Percentiles rank a stretch among this genome's conserved stretches.
Conservation (phyloP, 92 coral and sea anemone species). For the Phenganax subtilis region DNA sequence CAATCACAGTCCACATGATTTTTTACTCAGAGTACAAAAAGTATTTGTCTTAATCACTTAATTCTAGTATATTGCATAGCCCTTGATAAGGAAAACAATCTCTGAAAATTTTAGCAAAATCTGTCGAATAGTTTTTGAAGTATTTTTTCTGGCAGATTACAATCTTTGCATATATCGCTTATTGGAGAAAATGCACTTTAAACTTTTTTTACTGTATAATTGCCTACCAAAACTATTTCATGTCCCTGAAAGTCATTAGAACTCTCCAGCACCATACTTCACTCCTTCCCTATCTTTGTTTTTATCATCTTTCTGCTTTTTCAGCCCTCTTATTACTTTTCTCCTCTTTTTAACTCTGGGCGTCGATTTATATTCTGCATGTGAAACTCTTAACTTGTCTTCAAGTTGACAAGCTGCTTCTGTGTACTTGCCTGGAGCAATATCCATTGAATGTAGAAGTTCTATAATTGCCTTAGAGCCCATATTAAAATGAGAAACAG, state of each 20-base stretch:
- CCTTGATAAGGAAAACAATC: background rate
- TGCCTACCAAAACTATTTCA: background rate
- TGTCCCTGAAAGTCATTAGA: background rate
- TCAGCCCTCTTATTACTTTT: conserved; percentile 3
- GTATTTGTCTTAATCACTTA: too few species aligned
- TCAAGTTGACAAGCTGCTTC: conserved; percentile 2
- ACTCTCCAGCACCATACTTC: background rate
- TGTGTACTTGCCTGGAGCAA: conserved; percentile 53
- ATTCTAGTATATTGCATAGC: too few species aligned
- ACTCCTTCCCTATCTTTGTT: background rate
- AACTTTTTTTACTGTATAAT: background rate
- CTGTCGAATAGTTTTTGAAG: background rate
- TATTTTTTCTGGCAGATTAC: background rate
- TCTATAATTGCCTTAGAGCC: conserved; percentile 44
- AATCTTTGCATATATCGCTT: background rate
- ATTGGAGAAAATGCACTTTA: background rate
- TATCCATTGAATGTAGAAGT: conserved; percentile 50
- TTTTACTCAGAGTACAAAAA: too few species aligned
- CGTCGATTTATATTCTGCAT: background rate
- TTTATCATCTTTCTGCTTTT: conserved; percentile 5
- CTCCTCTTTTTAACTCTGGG: conserved; percentile 6
- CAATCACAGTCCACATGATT: too few species aligned
- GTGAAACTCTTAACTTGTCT: conserved; percentile 8
- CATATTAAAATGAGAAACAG: conserved; percentile 52
- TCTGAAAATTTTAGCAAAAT: background rate